phyloP scores from a whole-genome alignment of 2,113 vertebrate species.

The Anseranas semipalmata region DNA sequence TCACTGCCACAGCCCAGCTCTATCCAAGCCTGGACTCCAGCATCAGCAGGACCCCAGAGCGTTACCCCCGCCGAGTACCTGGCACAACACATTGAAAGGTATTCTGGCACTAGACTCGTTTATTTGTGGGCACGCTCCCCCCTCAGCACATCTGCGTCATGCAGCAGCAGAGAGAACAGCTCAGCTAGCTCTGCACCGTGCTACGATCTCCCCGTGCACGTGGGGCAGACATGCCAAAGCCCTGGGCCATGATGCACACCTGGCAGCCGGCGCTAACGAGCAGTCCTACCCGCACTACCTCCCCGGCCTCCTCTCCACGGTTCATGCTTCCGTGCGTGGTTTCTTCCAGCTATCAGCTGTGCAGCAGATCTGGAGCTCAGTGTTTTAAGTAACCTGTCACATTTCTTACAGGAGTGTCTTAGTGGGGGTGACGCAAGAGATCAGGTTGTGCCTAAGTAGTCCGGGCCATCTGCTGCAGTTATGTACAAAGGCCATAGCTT shows the following conservation, averaged over 20 bases:
- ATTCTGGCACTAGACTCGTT: neutral
- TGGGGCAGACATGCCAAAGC: fast-evolving
- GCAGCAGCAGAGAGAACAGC: neutral
- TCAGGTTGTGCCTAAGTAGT: neutral
- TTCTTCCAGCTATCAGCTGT: neutral
- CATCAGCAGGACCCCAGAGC: neutral
- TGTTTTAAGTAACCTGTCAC: neutral
- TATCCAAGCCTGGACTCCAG: neutral
- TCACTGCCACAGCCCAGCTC: neutral
- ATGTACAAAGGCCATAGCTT: neutral
- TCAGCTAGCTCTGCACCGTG: neutral
- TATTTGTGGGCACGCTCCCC: neutral
- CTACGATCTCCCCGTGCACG: fast-evolving
- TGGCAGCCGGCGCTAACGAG: neutral
- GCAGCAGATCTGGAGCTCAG: neutral
- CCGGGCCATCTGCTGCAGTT: neutral
- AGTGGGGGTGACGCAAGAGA: neutral
- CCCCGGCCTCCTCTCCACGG: neutral
- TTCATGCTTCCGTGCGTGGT: fast-evolving
- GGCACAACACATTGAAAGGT: neutral
- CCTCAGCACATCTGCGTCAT: neutral
- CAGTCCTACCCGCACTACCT: neutral
- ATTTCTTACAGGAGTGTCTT: neutral
- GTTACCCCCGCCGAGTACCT: neutral
- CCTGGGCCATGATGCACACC: neutral